phyloP scores from a whole-genome alignment of 2,113 vertebrate genomes.

The Fukomys damarensis region DNA sequence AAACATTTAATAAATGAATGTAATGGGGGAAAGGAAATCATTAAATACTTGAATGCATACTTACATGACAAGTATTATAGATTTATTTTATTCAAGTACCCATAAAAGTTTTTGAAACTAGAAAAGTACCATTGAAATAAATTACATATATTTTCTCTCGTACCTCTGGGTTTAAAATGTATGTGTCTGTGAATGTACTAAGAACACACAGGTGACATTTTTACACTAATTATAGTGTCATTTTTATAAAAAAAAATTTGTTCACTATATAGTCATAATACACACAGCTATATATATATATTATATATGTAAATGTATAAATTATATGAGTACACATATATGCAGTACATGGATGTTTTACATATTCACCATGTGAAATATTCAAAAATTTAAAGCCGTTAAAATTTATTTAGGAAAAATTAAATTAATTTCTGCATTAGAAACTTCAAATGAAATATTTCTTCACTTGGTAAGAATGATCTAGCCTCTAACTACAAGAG shows the following conservation, averaged over 20 bases:
- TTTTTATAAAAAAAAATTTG: background rate
- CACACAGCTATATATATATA: background rate
- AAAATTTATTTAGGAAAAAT: background rate
- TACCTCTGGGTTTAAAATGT: slow-evolving; percentile 18
- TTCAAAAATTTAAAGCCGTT: background rate
- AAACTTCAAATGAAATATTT: background rate
- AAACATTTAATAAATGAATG: slow-evolving; percentile 64
- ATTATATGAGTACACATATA: background rate
- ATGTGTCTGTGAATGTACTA: background rate
- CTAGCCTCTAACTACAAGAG: background rate
- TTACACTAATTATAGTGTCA: background rate
- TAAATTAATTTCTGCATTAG: background rate
- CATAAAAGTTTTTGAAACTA: slow-evolving; percentile 62
- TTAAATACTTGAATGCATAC: slow-evolving; percentile 67
- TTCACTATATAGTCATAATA: background rate
- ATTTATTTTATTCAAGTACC: slow-evolving; percentile 69
- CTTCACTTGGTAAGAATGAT: background rate
- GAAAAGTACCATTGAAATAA: slow-evolving; percentile 65
- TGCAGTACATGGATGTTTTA: background rate
- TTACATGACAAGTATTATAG: slow-evolving; percentile 44
- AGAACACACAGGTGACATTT: background rate
- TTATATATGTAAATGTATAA: background rate
- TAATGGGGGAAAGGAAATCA: slow-evolving; percentile 41
- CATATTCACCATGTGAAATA: background rate
- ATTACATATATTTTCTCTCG: slow-evolving; percentile 46